A percentile compares a stretch with the other conserved stretches of the same genome.
phyloP scores from a whole-genome alignment of 2,113 vertebrate species.

The Chascanopsetta lugubris region DNA sequence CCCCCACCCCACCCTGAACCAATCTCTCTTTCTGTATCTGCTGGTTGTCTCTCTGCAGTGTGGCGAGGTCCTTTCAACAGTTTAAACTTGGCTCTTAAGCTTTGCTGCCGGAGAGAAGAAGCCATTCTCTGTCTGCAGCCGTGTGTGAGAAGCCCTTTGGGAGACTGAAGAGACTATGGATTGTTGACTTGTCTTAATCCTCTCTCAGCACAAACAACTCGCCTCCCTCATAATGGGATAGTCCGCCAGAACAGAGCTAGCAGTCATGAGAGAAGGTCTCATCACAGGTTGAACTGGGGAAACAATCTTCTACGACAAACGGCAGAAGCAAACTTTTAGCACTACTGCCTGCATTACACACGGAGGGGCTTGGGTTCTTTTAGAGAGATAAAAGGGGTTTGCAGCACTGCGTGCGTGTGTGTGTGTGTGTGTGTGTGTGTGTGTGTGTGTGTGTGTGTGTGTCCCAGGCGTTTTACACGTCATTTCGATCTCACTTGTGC shows the following conservation, averaged over 20 bases:
- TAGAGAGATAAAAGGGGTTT: slow-evolving; percentile 5
- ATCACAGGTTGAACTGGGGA: slow-evolving; percentile 24
- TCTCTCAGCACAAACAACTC: slow-evolving; percentile 65
- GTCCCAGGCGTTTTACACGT: slow-evolving; percentile 16
- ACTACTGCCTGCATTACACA: slow-evolving; percentile 17
- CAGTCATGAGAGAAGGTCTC: slow-evolving; percentile 41
- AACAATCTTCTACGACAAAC: slow-evolving; percentile 14
- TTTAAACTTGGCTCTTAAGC: slow-evolving; percentile 61
- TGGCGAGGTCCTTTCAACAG: slow-evolving; percentile 58
- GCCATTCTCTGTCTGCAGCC: slow-evolving; percentile 55
- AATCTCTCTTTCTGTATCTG: slow-evolving; percentile 54
- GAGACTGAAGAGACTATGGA: slow-evolving; percentile 67
- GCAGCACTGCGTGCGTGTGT: not conserved
- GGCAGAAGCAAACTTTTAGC: slow-evolving; percentile 20
- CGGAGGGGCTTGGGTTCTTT: slow-evolving; percentile 11
- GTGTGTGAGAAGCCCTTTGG: slow-evolving; percentile 60
- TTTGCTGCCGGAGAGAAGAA: slow-evolving; percentile 40
- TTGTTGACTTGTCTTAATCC: slow-evolving; percentile 77
- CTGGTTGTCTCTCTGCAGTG: slow-evolving; percentile 57
- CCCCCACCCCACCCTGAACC: not conserved
- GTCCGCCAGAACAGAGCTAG: slow-evolving; percentile 52
- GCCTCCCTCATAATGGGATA: slow-evolving; percentile 55
- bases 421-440: too few relatives aligned
- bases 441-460: too few relatives aligned
- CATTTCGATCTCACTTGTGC: not conserved